Conservation (phyloP, 30 jellyfish, hydroid and myxozoan species). For the Turritopsis dohrnii region DNA sequence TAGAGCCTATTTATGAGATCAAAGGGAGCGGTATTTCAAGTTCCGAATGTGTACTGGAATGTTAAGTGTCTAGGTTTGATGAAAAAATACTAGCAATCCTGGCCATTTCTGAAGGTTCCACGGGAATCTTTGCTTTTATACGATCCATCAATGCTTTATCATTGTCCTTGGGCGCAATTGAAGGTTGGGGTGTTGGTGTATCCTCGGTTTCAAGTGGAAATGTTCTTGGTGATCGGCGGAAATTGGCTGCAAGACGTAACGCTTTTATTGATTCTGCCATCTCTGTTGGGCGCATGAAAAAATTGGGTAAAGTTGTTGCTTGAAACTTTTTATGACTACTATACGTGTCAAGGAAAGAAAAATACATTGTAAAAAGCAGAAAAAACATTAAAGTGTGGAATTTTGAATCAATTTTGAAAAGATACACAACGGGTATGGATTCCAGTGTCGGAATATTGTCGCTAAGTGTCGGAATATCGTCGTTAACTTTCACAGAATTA, state of each 20-base stretch:
- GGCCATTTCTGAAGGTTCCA: conserved; percentile 51
- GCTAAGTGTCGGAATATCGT: neutral
- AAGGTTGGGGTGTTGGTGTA: neutral
- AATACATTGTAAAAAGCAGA: too few species aligned
- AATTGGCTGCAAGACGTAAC: conserved; percentile 48
- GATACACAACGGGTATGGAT: neutral
- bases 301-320: conserved; percentile 53
- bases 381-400: too few species aligned
- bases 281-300: conserved; percentile 75
- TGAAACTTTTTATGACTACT: neutral
- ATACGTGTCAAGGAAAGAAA: neutral
- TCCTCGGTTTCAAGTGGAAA: conserved; percentile 24
- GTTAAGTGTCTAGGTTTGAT: conserved; percentile 2
- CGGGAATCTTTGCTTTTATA: conserved; percentile 35
- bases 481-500: neutral
- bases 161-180: neutral
- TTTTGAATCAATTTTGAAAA: neutral
- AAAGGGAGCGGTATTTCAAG: neutral
- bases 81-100: conserved; percentile 77
- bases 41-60: neutral
- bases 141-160: neutral
- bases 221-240: conserved; percentile 24
- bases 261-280: conserved; percentile 74
- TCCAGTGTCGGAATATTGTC: neutral
- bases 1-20: too few species aligned